phyloP scores from a whole-genome alignment of 2,888 invertebrate genomes.

The Drosophila quasianomalipes region DNA sequence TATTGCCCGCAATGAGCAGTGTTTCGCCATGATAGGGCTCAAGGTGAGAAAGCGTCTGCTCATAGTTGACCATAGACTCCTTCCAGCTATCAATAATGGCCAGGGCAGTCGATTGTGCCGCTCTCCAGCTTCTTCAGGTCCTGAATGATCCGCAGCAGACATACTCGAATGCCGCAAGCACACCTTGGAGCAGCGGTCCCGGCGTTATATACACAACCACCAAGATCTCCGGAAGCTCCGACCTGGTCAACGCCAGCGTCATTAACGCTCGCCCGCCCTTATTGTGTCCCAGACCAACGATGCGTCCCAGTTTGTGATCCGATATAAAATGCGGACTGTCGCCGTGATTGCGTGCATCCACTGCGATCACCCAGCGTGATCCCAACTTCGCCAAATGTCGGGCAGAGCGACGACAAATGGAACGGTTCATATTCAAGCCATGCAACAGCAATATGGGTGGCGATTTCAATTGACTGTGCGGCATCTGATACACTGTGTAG shows the following conservation, averaged over 20 bases:
- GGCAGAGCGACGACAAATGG: slow-evolving; percentile 37
- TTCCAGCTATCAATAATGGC: slow-evolving; percentile 40
- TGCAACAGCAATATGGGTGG: slow-evolving; percentile 53
- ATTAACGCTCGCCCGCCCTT: slow-evolving; percentile 52
- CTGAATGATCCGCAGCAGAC: slow-evolving; percentile 8
- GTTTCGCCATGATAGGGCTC: slow-evolving; percentile 41
- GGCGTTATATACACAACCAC: slow-evolving; percentile 51
- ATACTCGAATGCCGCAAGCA: background rate
- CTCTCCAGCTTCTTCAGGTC: slow-evolving; percentile 28
- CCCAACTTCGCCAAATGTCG: slow-evolving; percentile 25
- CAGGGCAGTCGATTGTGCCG: slow-evolving; percentile 24
- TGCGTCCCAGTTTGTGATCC: slow-evolving; percentile 11
- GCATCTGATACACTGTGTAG: slow-evolving; percentile 25
- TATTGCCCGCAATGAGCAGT: slow-evolving; percentile 35
- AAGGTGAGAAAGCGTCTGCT: slow-evolving; percentile 24
- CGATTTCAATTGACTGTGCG: slow-evolving; percentile 18
- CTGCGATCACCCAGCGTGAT: slow-evolving; percentile 30
- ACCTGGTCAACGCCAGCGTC: slow-evolving; percentile 47
- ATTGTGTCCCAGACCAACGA: slow-evolving; percentile 46
- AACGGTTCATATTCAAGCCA: slow-evolving; percentile 20
- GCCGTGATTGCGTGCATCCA: slow-evolving; percentile 56
- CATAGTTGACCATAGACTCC: slow-evolving; percentile 22
- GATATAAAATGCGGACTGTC: slow-evolving; percentile 35
- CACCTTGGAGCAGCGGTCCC: slow-evolving; percentile 16
- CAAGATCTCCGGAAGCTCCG: slow-evolving; percentile 44